Evolutionary conservation across 2,113 vertebrate genomes (phyloP).

Genomic region (Grammomys dolichurus): DNA sequence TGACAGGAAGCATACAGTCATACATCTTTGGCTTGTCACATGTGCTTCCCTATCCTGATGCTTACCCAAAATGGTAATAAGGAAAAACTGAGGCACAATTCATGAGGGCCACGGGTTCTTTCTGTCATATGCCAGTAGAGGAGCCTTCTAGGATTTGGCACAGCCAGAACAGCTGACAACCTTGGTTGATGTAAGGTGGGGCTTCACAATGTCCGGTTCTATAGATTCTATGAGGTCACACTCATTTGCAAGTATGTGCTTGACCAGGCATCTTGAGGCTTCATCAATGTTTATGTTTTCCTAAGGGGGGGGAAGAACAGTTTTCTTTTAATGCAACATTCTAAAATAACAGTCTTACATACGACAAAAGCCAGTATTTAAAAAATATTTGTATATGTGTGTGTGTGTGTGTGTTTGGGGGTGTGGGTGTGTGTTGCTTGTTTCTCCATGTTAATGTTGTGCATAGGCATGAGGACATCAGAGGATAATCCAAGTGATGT

Average conservation of each 20-base stretch:
- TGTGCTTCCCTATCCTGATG: slow-evolving; percentile 17
- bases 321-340: slow-evolving; percentile 23
- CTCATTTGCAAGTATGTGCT: slow-evolving; percentile 97
- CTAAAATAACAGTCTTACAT: neutral
- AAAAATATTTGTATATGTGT: neutral
- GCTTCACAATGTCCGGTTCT: slow-evolving; percentile 93
- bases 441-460: neutral
- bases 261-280: slow-evolving; percentile 96
- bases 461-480: too few relatives aligned
- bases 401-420: neutral
- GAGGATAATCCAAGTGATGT: neutral
- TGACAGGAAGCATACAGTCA: neutral
- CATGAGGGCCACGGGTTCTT: neutral
- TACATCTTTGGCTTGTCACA: slow-evolving; percentile 30
- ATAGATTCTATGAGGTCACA: slow-evolving; percentile 91
- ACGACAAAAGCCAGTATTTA: neutral
- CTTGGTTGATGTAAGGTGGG: slow-evolving; percentile 89
- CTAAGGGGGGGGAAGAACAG: slow-evolving; percentile 83
- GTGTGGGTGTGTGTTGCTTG: neutral
- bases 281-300: slow-evolving; percentile 97
- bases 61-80: slow-evolving; percentile 55
- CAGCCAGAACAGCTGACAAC: slow-evolving; percentile 92
- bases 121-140: neutral
- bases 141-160: slow-evolving; percentile 89
- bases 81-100: slow-evolving; percentile 18